A percentile compares a stretch with the other conserved stretches of the same genome.
Evolutionary conservation across 2,888 invertebrate species (phyloP).

Genomic region (Pandemis corylana): DNA sequence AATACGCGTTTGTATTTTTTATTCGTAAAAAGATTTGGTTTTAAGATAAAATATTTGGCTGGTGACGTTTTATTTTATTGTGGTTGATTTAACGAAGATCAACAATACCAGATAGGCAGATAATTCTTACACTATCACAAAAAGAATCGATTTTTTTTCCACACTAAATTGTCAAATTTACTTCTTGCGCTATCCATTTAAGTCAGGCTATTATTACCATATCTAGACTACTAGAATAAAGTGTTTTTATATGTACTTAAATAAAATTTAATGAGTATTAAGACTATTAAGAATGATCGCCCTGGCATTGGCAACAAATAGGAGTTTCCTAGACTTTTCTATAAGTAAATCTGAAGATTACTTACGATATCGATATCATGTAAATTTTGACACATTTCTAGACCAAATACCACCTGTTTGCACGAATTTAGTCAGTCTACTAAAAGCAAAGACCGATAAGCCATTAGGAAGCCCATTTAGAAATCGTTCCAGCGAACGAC

Average conservation of each 20-base stretch:
- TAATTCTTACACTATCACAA: not conserved
- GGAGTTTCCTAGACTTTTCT: not conserved
- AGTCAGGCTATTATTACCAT: too few relatives aligned
- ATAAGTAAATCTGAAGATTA: not conserved
- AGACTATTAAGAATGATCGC: too few relatives aligned
- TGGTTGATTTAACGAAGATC: not conserved
- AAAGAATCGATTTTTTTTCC: not conserved
- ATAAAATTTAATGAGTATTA: too few relatives aligned
- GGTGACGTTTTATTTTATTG: not conserved
- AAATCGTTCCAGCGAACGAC: not conserved
- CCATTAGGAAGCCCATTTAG: slow-evolving; percentile 7
- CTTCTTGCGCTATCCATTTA: too few relatives aligned
- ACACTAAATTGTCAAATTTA: not conserved
- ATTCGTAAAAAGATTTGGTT: not conserved
- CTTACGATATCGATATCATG: not conserved
- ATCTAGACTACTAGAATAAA: too few relatives aligned
- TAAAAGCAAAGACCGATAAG: slow-evolving; percentile 2
- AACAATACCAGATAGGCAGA: not conserved
- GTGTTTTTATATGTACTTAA: too few relatives aligned
- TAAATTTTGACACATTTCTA: not conserved
- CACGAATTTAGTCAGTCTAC: not conserved
- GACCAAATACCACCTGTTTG: not conserved
- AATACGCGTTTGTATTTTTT: too few relatives aligned
- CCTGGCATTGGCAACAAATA: too few relatives aligned
- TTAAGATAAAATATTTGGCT: not conserved